Percentiles rank a stretch among this genome's conserved stretches.
These are phyloP conservation scores for Ridgeia piscesae DNA, from an alignment of 1,140 invertebrate species.

Conservation along the genomic window DNA sequence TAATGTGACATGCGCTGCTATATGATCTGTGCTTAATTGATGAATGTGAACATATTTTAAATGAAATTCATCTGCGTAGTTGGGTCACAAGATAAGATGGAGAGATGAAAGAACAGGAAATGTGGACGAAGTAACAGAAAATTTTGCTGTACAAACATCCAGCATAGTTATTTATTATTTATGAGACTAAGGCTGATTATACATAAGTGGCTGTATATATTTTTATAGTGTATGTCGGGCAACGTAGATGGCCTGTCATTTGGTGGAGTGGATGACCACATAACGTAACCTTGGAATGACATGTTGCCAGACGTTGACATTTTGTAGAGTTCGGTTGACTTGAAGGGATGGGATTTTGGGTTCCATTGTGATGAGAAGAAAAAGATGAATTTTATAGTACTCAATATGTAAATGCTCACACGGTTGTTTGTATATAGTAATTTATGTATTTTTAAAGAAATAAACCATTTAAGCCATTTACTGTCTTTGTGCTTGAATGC, in stretches of 20 bases:
- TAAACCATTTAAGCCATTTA: not conserved
- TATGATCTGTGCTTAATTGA: not conserved
- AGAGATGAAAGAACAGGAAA: not conserved
- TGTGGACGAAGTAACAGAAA: not conserved
- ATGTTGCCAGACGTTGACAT: not conserved
- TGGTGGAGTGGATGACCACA: not conserved
- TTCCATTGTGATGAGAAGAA: not conserved
- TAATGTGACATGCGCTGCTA: not conserved
- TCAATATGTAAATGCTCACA: not conserved
- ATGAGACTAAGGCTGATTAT: not conserved
- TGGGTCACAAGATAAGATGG: not conserved
- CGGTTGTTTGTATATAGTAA: slow-evolving; percentile 1
- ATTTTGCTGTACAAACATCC: not conserved
- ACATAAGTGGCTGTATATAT: not conserved
- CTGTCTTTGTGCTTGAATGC: not conserved
- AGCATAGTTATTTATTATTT: not conserved
- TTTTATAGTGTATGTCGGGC: not conserved
- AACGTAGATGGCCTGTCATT: not conserved
- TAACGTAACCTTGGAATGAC: not conserved
- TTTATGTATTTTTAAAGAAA: slow-evolving; percentile 7
- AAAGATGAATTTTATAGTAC: slow-evolving; percentile 1
- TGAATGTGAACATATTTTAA: not conserved
- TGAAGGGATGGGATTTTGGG: not conserved
- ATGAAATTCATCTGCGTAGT: not conserved
- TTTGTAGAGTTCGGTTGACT: not conserved